These are phyloP conservation scores for Pseudotriccus pelzelni DNA, from an alignment of 2,797 vertebrate genomes.

Conservation along the genomic window DNA sequence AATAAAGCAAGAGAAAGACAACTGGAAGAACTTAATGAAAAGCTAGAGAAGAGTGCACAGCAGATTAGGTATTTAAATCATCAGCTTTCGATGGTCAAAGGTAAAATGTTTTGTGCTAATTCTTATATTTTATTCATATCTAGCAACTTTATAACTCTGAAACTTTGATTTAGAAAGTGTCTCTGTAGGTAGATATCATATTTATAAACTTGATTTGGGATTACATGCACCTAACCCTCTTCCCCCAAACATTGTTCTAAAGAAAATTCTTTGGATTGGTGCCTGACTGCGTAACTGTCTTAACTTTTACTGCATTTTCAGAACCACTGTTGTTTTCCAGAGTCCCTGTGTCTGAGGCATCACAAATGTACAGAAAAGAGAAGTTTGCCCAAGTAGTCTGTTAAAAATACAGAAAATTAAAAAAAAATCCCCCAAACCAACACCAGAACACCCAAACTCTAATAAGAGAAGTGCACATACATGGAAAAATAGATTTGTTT, in stretches of 20 bases:
- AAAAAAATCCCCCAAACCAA: too few species aligned
- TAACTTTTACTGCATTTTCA: neutral
- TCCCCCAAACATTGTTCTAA: neutral
- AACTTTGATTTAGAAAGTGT: neutral
- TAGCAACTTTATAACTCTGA: neutral
- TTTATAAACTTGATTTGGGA: neutral
- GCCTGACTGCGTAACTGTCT: neutral
- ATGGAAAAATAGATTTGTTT: fast-evolving
- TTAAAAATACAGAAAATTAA: neutral
- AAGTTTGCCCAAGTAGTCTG: neutral
- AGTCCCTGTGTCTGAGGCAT: neutral
- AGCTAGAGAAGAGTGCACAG: slow-evolving; percentile 88
- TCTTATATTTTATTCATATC: neutral
- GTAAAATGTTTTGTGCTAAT: slow-evolving; percentile 64
- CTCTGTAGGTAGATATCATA: neutral
- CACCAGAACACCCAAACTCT: neutral
- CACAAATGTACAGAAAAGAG: neutral
- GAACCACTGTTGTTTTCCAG: neutral
- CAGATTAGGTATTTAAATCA: slow-evolving; percentile 91
- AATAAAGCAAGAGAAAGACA: slow-evolving; percentile 91
- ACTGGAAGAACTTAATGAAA: slow-evolving; percentile 86
- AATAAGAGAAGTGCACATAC: neutral
- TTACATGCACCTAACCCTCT: neutral
- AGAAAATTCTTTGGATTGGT: neutral
- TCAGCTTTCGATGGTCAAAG: slow-evolving; percentile 90